Percentiles rank a stretch among this genome's conserved stretches.
Evolutionary conservation across 2,797 vertebrate genomes (phyloP).

Genomic region (Toxotes lorentzi): DNA sequence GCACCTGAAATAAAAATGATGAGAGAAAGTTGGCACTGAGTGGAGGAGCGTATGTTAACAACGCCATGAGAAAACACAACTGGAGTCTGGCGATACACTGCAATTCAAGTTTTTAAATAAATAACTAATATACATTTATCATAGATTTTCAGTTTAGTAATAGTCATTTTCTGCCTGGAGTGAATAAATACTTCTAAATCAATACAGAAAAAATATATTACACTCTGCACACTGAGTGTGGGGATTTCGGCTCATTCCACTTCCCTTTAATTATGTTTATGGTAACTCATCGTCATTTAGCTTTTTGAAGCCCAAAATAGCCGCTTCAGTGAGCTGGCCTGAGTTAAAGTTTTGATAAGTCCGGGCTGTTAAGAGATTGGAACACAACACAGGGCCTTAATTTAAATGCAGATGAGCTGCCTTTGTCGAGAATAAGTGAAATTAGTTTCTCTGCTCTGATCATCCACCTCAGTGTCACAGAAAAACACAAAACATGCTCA

Average conservation of each 20-base stretch:
- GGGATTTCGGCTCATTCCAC: conserved; percentile 12
- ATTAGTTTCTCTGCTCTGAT: conserved; percentile 44
- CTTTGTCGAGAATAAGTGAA: conserved; percentile 31
- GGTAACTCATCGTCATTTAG: conserved; percentile 31
- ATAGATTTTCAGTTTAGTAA: conserved; percentile 18
- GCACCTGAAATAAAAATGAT: conserved; percentile 53
- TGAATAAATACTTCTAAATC: conserved; percentile 28
- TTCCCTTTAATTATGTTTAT: conserved; percentile 35
- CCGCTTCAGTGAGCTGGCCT: conserved; percentile 1
- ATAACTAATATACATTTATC: conserved; percentile 25
- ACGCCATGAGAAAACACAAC: conserved; percentile 23
- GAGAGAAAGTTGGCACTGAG: conserved; percentile 65
- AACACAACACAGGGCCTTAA: conserved; percentile 29
- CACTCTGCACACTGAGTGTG: conserved; percentile 17
- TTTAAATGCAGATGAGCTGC: conserved; percentile 63
- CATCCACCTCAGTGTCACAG: conserved; percentile 25
- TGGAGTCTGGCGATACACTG: conserved; percentile 24
- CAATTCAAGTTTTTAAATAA: conserved; percentile 13
- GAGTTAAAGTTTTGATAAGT: conserved; percentile 52
- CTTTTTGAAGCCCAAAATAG: conserved; percentile 27
- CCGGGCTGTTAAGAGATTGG: conserved; percentile 41
- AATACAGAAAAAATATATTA: conserved; percentile 28
- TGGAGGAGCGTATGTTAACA: conserved; percentile 34
- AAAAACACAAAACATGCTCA: conserved; percentile 27
- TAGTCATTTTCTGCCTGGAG: conserved; percentile 11